Base-by-base conservation (phyloP, 2,797 vertebrate species). In the Chiroxiphia lanceolata region DNA sequence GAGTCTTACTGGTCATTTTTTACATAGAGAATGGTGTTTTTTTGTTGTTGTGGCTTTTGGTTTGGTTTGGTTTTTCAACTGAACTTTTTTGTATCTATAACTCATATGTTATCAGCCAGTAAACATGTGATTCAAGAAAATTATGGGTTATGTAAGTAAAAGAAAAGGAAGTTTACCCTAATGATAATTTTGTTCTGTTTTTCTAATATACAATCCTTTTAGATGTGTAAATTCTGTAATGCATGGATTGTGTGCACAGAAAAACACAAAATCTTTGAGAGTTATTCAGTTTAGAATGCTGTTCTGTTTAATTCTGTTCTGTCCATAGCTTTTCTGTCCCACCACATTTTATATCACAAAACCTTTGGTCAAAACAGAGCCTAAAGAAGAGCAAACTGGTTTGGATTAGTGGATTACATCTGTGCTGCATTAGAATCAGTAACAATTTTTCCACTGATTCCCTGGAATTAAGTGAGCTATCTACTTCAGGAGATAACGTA, bases 161-260 rank as follows among this genome's bases (percentile, higher is more conserved):
- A 81, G 34, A 89, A 79, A 31, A 17, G 4, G 25, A 75, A 67
- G 4, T 70, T 78, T 84, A 68, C 10, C 3, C 3, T 29, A 60
- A 61, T 29, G 3, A 44, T 33, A 44, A 57, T 71, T 64, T 72
- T 75, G 2, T 56, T 60, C 15, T 47, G 3, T 12, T 82, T 87
- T 84, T 60, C 61, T 75, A 20, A 47, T 54, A 44, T 2, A 44
- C 2, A 50, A 10, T 27, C 44, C 4, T 74, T 83, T 50, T 17
- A 54, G 5, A 0, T 1, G 7, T 23, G 1, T 33, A 54, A 50
- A 1, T 56, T 91, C 38, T 67, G 19, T 63, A 72, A 77, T 45
- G 12, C 10, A 45, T 44, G 13, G 16, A 13, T 71, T 78, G 13
- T 12, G 3, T 67, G n/a, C 38, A 67, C 22, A 42, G 57, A 67